These are phyloP conservation scores for Siphlonurus alternatus DNA, from an alignment of 2,888 invertebrate species.

Conservation along the genomic window DNA sequence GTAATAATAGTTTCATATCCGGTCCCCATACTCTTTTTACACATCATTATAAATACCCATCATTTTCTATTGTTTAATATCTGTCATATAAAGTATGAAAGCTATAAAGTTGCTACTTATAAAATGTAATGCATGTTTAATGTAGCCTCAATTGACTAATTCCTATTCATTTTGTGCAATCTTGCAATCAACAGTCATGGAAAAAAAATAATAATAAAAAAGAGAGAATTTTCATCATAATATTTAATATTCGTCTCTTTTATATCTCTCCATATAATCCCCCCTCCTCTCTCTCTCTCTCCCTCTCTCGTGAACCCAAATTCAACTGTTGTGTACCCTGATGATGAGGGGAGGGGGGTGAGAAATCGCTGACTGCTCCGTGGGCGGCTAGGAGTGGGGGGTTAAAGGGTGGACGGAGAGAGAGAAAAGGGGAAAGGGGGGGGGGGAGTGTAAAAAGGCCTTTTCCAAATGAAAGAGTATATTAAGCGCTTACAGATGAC, in stretches of 20 bases:
- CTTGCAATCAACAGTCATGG: constrained; percentile 10
- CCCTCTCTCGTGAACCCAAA: background rate
- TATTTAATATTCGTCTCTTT: background rate
- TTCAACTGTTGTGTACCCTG: background rate
- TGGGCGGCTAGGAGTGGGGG: constrained; percentile 1
- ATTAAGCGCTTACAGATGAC: constrained; percentile 17
- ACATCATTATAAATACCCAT: constrained; percentile 22
- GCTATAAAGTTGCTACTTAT: constrained; percentile 16
- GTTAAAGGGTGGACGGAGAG: constrained; percentile 4
- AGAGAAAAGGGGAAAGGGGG: background rate
- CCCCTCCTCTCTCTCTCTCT: background rate
- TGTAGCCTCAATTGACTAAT: constrained; percentile 29
- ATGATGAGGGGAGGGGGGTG: constrained; percentile 1
- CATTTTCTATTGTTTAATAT: background rate
- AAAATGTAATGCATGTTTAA: constrained; percentile 26
- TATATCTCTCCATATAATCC: background rate
- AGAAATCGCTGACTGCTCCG: constrained; percentile 13
- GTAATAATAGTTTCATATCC: constrained; percentile 17
- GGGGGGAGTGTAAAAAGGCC: constrained; percentile 5
- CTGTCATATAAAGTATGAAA: background rate
- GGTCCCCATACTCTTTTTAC: too few relatives aligned
- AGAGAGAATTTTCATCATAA: background rate
- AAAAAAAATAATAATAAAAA: constrained; percentile 6
- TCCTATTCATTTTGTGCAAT: constrained; percentile 25
- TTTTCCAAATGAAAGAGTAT: constrained; percentile 7